A percentile compares a stretch with the other conserved stretches of the same genome.
Evolutionary conservation across 2,113 vertebrate genomes (phyloP).

Genomic region (Oceanites oceanicus): DNA sequence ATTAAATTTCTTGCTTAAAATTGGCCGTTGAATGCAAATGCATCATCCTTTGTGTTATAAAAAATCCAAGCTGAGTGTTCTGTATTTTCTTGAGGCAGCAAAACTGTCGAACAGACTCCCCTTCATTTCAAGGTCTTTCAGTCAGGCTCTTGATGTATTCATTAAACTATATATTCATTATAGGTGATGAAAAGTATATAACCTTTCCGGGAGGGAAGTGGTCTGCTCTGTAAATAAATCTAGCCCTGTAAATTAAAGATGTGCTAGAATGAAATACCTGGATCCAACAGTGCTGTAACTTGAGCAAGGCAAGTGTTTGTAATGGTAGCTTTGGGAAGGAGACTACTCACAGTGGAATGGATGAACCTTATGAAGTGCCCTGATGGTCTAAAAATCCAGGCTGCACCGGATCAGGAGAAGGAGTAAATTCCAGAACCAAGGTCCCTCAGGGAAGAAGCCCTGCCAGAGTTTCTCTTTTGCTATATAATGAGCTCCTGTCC

Average conservation of each 20-base stretch:
- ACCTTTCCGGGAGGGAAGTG: neutral
- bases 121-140: neutral
- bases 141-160: slow-evolving; percentile 20
- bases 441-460: neutral
- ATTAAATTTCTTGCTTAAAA: slow-evolving; percentile 28
- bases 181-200: slow-evolving; percentile 35
- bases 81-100: slow-evolving; percentile 23
- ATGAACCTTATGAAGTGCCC: neutral
- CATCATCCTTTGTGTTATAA: slow-evolving; percentile 26
- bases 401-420: neutral
- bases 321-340: slow-evolving; percentile 10
- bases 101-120: slow-evolving; percentile 18
- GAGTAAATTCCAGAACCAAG: neutral
- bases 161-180: slow-evolving; percentile 26
- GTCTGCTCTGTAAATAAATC: neutral
- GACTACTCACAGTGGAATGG: neutral
- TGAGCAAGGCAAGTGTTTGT: neutral
- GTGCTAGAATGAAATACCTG: slow-evolving; percentile 13
- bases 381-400: neutral
- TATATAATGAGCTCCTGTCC: neutral
- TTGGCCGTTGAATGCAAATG: slow-evolving; percentile 40
- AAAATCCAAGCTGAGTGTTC: neutral
- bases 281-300: neutral
- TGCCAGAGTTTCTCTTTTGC: neutral
- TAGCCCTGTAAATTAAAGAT: slow-evolving; percentile 13